phyloP scores from a whole-genome alignment of 2,113 vertebrate species.

The Eonycteris spelaea region DNA sequence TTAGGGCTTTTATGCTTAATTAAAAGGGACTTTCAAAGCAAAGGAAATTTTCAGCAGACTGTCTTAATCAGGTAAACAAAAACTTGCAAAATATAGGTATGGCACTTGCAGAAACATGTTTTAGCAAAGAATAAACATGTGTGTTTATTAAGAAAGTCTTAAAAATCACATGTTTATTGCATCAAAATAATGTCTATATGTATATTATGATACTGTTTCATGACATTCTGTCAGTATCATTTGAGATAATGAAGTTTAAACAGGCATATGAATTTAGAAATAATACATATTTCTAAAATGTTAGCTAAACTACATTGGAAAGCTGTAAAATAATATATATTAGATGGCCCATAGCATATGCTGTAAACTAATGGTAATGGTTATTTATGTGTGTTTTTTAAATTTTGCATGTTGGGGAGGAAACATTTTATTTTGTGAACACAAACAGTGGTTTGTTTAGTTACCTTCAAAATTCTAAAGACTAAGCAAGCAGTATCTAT shows the following conservation, averaged over 20 bases:
- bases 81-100: conserved; percentile 95
- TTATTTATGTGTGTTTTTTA: conserved; percentile 91
- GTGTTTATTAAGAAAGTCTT: conserved; percentile 96
- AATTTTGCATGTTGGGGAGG: conserved; percentile 84
- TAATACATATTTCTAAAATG: conserved; percentile 96
- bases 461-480: conserved; percentile 82
- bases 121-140: conserved; percentile 99
- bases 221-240: conserved; percentile 99
- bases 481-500: conserved; percentile 83
- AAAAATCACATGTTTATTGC: conserved; percentile 99
- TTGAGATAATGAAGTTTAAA: conserved; percentile 99
- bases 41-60: conserved; percentile 19
- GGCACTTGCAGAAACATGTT: conserved; percentile 99
- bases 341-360: conserved; percentile 96
- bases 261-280: conserved; percentile 99
- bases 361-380: conserved; percentile 98
- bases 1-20: conserved; percentile 60
- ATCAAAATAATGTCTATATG: conserved; percentile 99
- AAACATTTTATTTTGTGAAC: conserved; percentile 84
- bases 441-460: conserved; percentile 84
- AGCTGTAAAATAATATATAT: conserved; percentile 98
- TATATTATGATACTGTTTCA: conserved; percentile 99
- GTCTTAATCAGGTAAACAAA: conserved; percentile 70
- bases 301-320: conserved; percentile 96
- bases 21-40: conserved; percentile 32